Conservation (phyloP, 37 sponge, comb jelly and placozoan genomes). For the Amphimedon queenslandica region DNA sequence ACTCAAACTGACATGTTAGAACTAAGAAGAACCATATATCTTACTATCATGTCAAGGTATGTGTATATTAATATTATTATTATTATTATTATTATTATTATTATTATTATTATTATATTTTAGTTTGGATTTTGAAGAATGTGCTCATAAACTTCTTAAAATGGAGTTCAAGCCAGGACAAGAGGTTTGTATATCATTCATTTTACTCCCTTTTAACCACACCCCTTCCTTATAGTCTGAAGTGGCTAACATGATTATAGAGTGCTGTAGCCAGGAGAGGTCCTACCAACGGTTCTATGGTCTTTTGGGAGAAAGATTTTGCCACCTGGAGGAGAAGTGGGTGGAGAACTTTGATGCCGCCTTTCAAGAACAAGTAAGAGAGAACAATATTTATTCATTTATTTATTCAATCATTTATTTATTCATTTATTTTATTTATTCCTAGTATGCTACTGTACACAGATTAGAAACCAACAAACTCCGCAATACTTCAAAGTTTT, state of each 20-base stretch:
- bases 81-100: neutral
- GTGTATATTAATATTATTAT: neutral
- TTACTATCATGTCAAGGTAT: constrained; percentile 91
- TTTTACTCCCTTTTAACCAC: neutral
- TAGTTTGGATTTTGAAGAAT: constrained; percentile 95
- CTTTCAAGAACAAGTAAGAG: constrained; percentile 80
- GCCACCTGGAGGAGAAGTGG: constrained; percentile 83
- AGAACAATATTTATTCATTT: neutral
- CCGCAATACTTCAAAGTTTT: constrained; percentile 90
- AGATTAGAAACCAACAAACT: constrained; percentile 97
- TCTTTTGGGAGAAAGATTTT: constrained; percentile 86
- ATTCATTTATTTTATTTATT: neutral
- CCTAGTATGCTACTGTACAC: constrained; percentile 85
- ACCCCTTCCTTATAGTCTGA: constrained; percentile 54
- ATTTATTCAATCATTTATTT: too few relatives aligned
- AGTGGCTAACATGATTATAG: constrained; percentile 80
- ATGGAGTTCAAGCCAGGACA: constrained; percentile 72
- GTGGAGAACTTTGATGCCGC: constrained; percentile 69
- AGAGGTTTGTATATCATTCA: constrained; percentile 46
- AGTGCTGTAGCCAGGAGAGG: constrained; percentile 90
- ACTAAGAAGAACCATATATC: constrained; percentile 86
- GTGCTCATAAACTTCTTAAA: constrained; percentile 93
- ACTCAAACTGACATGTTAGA: constrained; percentile 70
- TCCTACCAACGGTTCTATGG: constrained; percentile 89
- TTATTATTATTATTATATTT: too few relatives aligned